A percentile compares a stretch with the other conserved stretches of the same genome.
Evolutionary conservation across 1,140 invertebrate genomes (phyloP).

Genomic region (Tetragonula clypearis): DNA sequence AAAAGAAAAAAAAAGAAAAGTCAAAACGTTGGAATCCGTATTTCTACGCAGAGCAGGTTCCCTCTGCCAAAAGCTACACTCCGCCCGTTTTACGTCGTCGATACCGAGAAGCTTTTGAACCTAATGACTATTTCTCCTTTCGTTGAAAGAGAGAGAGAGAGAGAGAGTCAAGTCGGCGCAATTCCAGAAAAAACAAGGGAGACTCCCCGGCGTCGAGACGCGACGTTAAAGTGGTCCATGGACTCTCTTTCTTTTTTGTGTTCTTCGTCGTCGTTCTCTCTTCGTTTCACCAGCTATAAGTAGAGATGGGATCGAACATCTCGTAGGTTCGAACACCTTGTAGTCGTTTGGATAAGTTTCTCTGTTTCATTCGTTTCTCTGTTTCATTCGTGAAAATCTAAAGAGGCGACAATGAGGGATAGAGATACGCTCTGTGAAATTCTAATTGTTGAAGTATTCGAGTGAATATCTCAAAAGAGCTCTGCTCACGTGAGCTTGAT

Average conservation of each 20-base stretch:
- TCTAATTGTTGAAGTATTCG: too few relatives aligned
- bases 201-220: constrained; percentile 61
- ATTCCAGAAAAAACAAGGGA: constrained; percentile 64
- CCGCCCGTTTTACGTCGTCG: constrained; percentile 37
- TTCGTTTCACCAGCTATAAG: background rate
- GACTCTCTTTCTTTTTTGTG: background rate
- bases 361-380: too few relatives aligned
- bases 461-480: too few relatives aligned
- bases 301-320: background rate
- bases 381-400: too few relatives aligned
- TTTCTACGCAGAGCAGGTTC: constrained; percentile 38
- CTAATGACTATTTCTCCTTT: constrained; percentile 52
- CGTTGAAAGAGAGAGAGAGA: background rate
- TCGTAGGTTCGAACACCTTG: too few relatives aligned
- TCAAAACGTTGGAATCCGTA: constrained; percentile 12
- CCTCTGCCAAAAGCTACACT: constrained; percentile 51
- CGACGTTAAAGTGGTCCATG: constrained; percentile 45
- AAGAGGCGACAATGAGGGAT: too few relatives aligned
- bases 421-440: too few relatives aligned
- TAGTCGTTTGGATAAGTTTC: too few relatives aligned
- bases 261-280: background rate
- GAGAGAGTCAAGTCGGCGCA: constrained; percentile 43
- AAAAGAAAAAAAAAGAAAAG: too few relatives aligned
- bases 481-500: too few relatives aligned
- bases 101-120: constrained; percentile 63